Conservation (phyloP, 2,797 vertebrate genomes). For the Sarcoramphus papa region DNA sequence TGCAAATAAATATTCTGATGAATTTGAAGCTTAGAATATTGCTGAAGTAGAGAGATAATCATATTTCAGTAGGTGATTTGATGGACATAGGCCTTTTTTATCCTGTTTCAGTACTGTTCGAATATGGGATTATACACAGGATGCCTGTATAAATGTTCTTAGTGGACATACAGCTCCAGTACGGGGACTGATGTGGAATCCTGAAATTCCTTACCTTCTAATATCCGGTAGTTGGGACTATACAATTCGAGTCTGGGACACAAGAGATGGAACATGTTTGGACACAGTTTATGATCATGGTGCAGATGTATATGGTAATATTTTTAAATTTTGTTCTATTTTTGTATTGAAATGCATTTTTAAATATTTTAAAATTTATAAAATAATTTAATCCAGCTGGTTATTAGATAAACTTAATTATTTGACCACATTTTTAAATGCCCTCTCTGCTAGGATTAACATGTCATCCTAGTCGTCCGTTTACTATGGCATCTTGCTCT, state of each 20-base stretch:
- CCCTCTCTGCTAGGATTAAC: constrained; percentile 81
- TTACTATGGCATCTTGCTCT: constrained; percentile 97
- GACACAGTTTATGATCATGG: constrained; percentile 93
- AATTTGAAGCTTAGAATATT: background rate
- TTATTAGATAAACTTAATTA: background rate
- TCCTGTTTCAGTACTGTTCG: constrained; percentile 85
- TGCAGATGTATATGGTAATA: constrained; percentile 94
- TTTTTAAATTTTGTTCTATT: background rate
- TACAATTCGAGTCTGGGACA: constrained; percentile 95
- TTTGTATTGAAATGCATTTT: background rate
- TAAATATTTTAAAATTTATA: background rate
- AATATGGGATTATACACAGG: constrained; percentile 97
- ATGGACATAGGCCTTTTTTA: background rate
- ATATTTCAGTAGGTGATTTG: background rate
- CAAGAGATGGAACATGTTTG: constrained; percentile 89
- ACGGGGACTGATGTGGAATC: constrained; percentile 94
- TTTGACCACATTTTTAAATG: background rate
- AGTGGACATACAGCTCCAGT: constrained; percentile 92
- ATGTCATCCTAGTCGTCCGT: constrained; percentile 89
- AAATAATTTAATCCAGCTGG: background rate
- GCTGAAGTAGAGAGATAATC: background rate
- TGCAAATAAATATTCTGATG: background rate
- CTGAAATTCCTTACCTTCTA: constrained; percentile 92
- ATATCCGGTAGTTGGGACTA: constrained; percentile 97
- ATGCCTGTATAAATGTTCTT: constrained; percentile 90